phyloP scores from a whole-genome alignment of 2,113 vertebrate species.

The Sorex fumeus region DNA sequence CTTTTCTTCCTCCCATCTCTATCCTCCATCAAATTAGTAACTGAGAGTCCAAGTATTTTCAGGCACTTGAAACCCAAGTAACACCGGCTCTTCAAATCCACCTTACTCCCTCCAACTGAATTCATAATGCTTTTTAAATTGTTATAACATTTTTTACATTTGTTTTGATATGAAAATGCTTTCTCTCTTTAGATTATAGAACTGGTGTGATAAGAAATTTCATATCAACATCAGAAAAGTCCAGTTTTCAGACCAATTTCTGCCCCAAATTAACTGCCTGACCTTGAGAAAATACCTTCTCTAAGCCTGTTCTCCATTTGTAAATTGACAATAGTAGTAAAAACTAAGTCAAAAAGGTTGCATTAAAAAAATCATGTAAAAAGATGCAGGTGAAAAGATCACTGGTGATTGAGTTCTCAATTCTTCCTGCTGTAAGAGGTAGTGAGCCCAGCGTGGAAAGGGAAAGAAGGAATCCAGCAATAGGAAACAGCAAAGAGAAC shows the following conservation, averaged over 20 bases:
- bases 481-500: neutral
- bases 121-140: neutral
- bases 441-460: neutral
- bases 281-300: neutral
- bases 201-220: neutral
- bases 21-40: neutral
- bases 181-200: neutral
- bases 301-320: neutral
- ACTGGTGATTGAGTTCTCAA: neutral
- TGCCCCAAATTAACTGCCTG: neutral
- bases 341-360: neutral
- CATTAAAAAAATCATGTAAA: neutral
- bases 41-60: neutral
- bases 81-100: neutral
- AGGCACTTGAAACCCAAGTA: neutral
- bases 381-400: neutral
- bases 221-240: neutral
- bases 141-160: neutral
- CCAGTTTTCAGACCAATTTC: neutral
- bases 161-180: constrained; percentile 18
- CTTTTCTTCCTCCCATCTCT: neutral
- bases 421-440: neutral
- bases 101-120: neutral
- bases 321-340: neutral
- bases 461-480: neutral